phyloP scores from a whole-genome alignment of 2,797 vertebrate genomes.

The Xiphophorus birchmanni region DNA sequence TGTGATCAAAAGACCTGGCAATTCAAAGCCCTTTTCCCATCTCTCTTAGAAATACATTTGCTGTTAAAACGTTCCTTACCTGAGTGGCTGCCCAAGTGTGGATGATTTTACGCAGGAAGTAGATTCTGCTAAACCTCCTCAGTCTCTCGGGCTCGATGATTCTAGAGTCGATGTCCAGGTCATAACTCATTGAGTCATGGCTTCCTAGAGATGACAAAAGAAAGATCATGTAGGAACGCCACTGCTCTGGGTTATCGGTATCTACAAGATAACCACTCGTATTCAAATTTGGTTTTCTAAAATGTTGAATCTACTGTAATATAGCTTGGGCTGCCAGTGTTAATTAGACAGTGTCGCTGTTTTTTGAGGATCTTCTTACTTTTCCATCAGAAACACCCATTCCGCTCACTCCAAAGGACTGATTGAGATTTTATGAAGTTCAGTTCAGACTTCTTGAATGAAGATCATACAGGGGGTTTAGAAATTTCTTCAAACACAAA shows the following conservation, averaged over 20 bases:
- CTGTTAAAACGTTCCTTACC: slow-evolving; percentile 25
- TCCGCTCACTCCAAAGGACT: not conserved
- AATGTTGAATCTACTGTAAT: not conserved
- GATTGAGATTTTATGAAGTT: not conserved
- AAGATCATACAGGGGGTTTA: not conserved
- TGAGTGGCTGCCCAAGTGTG: slow-evolving; percentile 57
- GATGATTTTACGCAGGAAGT: slow-evolving; percentile 36
- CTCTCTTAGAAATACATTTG: not conserved
- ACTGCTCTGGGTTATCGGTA: not conserved
- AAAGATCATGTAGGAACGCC: no score
- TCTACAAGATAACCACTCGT: not conserved
- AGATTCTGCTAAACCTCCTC: slow-evolving; percentile 39
- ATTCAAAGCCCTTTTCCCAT: not conserved
- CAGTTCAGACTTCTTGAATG: not conserved
- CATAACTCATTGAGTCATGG: slow-evolving; percentile 70
- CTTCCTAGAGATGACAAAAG: slow-evolving; percentile 49
- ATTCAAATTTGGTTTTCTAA: not conserved
- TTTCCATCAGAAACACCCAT: not conserved
- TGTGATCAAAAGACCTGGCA: slow-evolving; percentile 15
- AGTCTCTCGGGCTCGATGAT: slow-evolving; percentile 57
- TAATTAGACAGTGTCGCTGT: not conserved
- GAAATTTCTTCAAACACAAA: not conserved
- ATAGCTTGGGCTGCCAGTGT: not conserved
- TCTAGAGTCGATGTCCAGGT: slow-evolving; percentile 59
- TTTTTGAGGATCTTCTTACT: not conserved